phyloP scores from a whole-genome alignment of 2,113 vertebrate species.

The Vireo altiloquus region DNA sequence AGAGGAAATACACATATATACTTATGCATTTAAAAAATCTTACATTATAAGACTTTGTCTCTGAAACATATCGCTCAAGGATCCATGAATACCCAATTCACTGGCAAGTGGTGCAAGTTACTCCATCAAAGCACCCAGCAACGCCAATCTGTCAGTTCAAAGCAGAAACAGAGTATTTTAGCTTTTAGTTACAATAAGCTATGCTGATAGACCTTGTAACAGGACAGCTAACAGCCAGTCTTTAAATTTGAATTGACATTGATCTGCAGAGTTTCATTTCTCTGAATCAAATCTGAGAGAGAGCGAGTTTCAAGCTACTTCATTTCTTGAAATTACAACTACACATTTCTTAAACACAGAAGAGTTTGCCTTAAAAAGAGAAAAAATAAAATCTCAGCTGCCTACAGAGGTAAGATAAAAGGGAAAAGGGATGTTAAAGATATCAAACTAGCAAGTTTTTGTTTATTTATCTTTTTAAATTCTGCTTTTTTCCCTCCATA shows the following conservation, averaged over 20 bases:
- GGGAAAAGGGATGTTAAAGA: neutral
- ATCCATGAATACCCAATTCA: neutral
- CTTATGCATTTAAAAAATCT: neutral
- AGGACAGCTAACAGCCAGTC: slow-evolving; percentile 31
- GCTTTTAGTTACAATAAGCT: slow-evolving; percentile 50
- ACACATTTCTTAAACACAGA: neutral
- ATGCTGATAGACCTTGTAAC: slow-evolving; percentile 45
- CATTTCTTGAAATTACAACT: neutral
- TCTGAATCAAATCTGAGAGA: slow-evolving; percentile 38
- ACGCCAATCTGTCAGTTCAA: neutral
- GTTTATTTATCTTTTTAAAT: neutral
- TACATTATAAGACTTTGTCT: neutral
- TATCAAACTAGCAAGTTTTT: neutral
- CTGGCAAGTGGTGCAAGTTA: neutral
- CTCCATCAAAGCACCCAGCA: slow-evolving; percentile 2
- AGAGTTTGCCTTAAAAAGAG: neutral
- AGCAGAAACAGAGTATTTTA: slow-evolving; percentile 44
- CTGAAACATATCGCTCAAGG: neutral
- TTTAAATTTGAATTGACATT: slow-evolving; percentile 54
- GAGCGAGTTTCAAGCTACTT: neutral
- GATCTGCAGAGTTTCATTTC: slow-evolving; percentile 58
- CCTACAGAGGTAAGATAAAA: neutral
- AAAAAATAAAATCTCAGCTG: neutral
- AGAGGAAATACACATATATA: neutral
- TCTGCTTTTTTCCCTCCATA: neutral